Evolutionary conservation across 1,140 invertebrate genomes (phyloP).

Genomic region (Drosophila auraria): DNA sequence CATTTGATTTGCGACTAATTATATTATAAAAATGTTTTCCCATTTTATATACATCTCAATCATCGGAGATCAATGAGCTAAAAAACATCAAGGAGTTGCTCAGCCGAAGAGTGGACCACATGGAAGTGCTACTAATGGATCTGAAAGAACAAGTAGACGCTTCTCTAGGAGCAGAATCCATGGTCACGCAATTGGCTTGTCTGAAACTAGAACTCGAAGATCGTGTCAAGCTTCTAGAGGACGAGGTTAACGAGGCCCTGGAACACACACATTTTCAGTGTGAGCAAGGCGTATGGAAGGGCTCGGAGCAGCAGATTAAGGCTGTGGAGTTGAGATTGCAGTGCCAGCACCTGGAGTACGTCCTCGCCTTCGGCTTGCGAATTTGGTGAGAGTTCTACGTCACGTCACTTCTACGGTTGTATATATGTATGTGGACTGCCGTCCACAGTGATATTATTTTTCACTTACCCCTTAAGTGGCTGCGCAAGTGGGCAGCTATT

Average conservation of each 20-base stretch:
- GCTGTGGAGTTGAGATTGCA: slow-evolving; percentile 95
- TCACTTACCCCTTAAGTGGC: too few species aligned
- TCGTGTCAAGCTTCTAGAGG: slow-evolving; percentile 93
- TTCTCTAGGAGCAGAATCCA: slow-evolving; percentile 98
- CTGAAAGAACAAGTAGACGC: slow-evolving; percentile 91
- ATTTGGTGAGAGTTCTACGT: slow-evolving; percentile 86
- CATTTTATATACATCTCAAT: too few species aligned
- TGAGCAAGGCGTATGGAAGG: slow-evolving; percentile 94
- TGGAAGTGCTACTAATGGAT: slow-evolving; percentile 95
- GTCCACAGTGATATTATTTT: too few species aligned
- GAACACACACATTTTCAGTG: slow-evolving; percentile 94
- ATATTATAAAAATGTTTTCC: too few species aligned
- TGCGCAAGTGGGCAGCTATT: too few species aligned
- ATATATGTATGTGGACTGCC: too few species aligned
- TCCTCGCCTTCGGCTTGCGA: slow-evolving; percentile 91
- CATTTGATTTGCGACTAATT: too few species aligned
- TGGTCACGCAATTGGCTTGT: slow-evolving; percentile 97
- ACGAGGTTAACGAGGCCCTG: slow-evolving; percentile 94
- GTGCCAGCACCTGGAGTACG: slow-evolving; percentile 92
- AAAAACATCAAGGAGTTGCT: slow-evolving; percentile 94
- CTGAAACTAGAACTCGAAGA: slow-evolving; percentile 97
- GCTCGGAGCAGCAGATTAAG: slow-evolving; percentile 96
- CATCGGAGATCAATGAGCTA: slow-evolving; percentile 92
- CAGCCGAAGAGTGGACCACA: slow-evolving; percentile 89
- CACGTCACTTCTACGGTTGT: too few species aligned